Evolutionary conservation across 2,113 vertebrate genomes (phyloP), one percentile per base, ranked within the genome.

Genomic region (Triplophysa rosa): DNA sequence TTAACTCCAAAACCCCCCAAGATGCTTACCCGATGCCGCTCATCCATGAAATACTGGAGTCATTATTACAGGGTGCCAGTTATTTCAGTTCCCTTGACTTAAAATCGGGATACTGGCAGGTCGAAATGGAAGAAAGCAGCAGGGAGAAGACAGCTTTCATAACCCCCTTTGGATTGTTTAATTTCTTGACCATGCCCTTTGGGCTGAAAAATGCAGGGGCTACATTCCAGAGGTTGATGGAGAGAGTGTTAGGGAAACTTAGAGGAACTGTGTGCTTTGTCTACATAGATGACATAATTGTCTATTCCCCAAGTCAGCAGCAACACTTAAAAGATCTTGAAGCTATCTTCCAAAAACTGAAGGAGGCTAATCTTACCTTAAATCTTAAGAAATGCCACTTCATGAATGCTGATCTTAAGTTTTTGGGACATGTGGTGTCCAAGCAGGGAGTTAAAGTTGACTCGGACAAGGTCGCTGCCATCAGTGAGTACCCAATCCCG

Each of bases 181-280:
- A 29, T 29, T 29, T 29, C 26, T 29, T 29, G 26, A 29, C 40
- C n/a, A 80, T 71, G 78, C 26, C 67, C n/a, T 79, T 79, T 49
- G 45, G 77, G 3, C 42, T 63, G 0, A 62, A 49, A 37, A 79
- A 79, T 52, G 58, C 49, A 2, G 69, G 45, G 1, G 78, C 68
- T 2, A 73, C 78, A 1, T 80, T 80, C 14, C 61, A 72, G 9
- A 40, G 59, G 19, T 17, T 80, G 33, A 74, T 61, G 70, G 62
- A 80, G 49, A 56, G 19, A 19, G 68, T 66, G 1, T 63, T 33
- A 6, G 24, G 24, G 16, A 29, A 29, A 29, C 3, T 29, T 29
- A 29, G 26, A 29, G 26, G 26, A 29, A 29, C 1, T n/a, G n/a
- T n/a, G n/a, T 64, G 67, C 6, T 72, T 72, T 3, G 47, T 80